Percentiles rank a stretch among this genome's conserved stretches.
phyloP scores from a whole-genome alignment of 2,797 vertebrate species.

The Microchirus variegatus region DNA sequence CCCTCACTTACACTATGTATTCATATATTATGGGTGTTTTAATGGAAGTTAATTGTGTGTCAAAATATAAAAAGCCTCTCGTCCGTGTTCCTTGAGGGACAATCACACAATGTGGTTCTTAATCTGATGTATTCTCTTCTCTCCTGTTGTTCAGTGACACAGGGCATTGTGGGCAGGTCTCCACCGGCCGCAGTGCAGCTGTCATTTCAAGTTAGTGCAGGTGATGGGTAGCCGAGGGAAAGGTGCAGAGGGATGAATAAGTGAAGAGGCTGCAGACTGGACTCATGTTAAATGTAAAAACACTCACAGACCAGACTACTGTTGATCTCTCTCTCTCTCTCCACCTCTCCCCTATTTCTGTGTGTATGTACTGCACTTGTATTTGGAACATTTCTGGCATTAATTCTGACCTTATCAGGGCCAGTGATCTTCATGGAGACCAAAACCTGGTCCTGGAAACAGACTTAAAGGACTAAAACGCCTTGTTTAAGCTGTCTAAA shows the following conservation, averaged over 20 bases:
- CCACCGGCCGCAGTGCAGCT: constrained; percentile 64
- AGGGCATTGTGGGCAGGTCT: constrained; percentile 60
- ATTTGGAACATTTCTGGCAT: too few species aligned
- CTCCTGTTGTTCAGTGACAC: constrained; percentile 53
- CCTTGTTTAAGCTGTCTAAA: too few species aligned
- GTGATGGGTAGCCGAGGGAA: constrained; percentile 63
- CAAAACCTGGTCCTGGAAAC: too few species aligned
- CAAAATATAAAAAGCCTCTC: too few species aligned
- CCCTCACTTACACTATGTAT: too few species aligned
- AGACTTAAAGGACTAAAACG: too few species aligned
- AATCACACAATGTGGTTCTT: too few species aligned
- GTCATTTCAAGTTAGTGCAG: constrained; percentile 77
- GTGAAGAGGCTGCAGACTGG: constrained; percentile 77
- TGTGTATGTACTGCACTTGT: constrained; percentile 9
- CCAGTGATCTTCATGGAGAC: too few species aligned
- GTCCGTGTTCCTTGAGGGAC: too few species aligned
- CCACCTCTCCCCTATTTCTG: constrained; percentile 5
- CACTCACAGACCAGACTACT: constrained; percentile 87
- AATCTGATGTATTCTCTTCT: neutral
- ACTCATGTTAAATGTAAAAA: constrained; percentile 93
- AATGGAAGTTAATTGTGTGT: too few species aligned
- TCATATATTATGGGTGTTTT: too few species aligned
- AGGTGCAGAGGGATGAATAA: constrained; percentile 75
- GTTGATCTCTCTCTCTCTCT: constrained; percentile 67
- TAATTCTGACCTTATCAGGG: too few species aligned